A percentile compares a stretch with the other conserved stretches of the same genome.
Conservation (phyloP, 2,888 invertebrate genomes). For the Ptychoptera albimana region DNA sequence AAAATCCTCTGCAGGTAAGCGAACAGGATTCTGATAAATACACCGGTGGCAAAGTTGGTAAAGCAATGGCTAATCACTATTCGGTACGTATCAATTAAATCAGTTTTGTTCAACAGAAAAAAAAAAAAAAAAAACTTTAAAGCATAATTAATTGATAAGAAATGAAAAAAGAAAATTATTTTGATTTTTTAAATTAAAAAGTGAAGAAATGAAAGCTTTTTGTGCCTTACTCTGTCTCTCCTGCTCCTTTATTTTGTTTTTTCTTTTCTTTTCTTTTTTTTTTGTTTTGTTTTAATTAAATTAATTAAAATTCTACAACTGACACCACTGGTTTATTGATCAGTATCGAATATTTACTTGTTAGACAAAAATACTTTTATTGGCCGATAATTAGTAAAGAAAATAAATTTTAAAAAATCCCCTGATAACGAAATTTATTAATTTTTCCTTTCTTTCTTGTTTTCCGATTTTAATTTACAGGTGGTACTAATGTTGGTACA, state of each 20-base stretch:
- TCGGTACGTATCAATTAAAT: slow-evolving; percentile 35
- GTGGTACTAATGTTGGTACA: slow-evolving; percentile 86
- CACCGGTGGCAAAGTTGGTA: slow-evolving; percentile 31
- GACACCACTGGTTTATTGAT: slow-evolving; percentile 31
- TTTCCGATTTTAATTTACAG: slow-evolving; percentile 37
- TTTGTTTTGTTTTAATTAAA: slow-evolving; percentile 4
- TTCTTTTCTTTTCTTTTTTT: not conserved
- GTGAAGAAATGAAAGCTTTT: no score
- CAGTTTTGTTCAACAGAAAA: slow-evolving; percentile 19
- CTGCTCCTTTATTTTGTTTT: no score
- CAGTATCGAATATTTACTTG: slow-evolving; percentile 28
- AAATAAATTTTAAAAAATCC: no score
- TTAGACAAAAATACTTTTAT: not conserved
- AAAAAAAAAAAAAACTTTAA: no score
- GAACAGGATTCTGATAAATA: slow-evolving; percentile 23
- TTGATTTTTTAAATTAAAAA: no score
- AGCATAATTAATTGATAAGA: no score
- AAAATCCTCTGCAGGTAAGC: slow-evolving; percentile 27
- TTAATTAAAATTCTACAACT: slow-evolving; percentile 5
- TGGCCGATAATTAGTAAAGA: no score
- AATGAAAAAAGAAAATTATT: no score
- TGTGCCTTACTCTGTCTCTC: no score
- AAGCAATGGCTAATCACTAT: slow-evolving; percentile 31
- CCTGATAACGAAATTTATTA: slow-evolving; percentile 2
- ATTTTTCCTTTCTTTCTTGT: slow-evolving; percentile 7